Percentiles rank a stretch among this genome's conserved stretches.
phyloP scores from a whole-genome alignment of 2,888 invertebrate genomes.

The Cantharis flavilabris region DNA sequence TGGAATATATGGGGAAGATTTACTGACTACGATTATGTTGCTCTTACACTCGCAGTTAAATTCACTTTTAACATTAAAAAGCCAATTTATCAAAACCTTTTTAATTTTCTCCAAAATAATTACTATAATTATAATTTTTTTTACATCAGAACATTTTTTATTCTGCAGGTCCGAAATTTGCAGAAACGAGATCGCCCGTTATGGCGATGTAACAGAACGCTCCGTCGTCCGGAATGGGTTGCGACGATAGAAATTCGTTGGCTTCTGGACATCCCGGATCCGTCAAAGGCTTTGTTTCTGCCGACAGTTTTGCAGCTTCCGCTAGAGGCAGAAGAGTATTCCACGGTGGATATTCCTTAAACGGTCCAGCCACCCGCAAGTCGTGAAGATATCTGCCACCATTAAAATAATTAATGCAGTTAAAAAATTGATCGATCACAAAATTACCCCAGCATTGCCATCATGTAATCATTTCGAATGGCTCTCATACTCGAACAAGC shows the following conservation, averaged over 20 bases:
- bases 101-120: background rate
- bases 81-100: background rate
- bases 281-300: constrained; percentile 53
- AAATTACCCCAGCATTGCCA: constrained; percentile 56
- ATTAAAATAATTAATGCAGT: background rate
- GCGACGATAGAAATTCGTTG: constrained; percentile 55
- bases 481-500: constrained; percentile 58
- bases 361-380: constrained; percentile 57
- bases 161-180: constrained; percentile 21
- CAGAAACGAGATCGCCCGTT: constrained; percentile 56
- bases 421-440: background rate
- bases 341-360: constrained; percentile 56
- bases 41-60: background rate
- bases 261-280: constrained; percentile 57
- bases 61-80: constrained; percentile 4
- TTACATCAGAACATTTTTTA: background rate
- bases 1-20: constrained; percentile 29
- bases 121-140: background rate
- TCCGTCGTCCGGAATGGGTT: constrained; percentile 59
- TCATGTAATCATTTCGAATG: constrained; percentile 62
- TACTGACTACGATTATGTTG: constrained; percentile 7
- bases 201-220: constrained; percentile 62
- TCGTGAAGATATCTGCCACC: constrained; percentile 53
- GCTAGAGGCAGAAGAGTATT: constrained; percentile 52
- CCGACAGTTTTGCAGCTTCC: constrained; percentile 52